Base-by-base conservation (phyloP, 2,888 invertebrate species). In the Dicranocentrus wangi region DNA sequence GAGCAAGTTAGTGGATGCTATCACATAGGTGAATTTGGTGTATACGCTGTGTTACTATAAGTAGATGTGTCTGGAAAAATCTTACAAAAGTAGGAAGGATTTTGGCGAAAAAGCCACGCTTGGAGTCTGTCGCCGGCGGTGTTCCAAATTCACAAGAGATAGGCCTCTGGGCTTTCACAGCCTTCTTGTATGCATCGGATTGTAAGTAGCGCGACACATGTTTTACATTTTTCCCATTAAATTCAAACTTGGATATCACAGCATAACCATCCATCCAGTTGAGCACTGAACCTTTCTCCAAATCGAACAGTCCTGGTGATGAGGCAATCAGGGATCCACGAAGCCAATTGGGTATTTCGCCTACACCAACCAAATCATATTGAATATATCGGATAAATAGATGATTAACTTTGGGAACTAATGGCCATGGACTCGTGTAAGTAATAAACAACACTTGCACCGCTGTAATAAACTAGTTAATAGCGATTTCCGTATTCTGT, bases 261-360 rank as follows among this genome's bases (percentile, higher is more conserved):
- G 90, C 89, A 81, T 89, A 88, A 0, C 90, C 90, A 86, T 90
- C 90, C 83, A 90, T 89, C 88, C 89, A 88, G 82, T 90, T 90
- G 27, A 89, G 89, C 63, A 89, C 87, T 15, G 88, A 87, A 66
- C 88, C 88, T 39, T 88, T 88, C n/a, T 89, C 87, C 7, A 88
- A 85, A 72, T 90, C 88, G 87, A 89, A 90, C 75, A 89, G 88
- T 25, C 90, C 91, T 0, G 90, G 90, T 1, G 91, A 91, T 78
- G 89, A 87, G 77, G 89, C 85, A 8, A 90, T 84, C 63, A 90
- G 87, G 19, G 88, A 87, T 0, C 90, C 90, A 70, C 88, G 87
- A 10, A 90, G 83, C 89, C 90, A 90, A 63, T 87, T 85, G 2
- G 90, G 90, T n/a, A 90, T 82, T 19, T 85, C 80, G 13, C 88